Evolutionary conservation across 1,140 invertebrate species (phyloP).

Genomic region (Proctacanthus coquilletti): DNA sequence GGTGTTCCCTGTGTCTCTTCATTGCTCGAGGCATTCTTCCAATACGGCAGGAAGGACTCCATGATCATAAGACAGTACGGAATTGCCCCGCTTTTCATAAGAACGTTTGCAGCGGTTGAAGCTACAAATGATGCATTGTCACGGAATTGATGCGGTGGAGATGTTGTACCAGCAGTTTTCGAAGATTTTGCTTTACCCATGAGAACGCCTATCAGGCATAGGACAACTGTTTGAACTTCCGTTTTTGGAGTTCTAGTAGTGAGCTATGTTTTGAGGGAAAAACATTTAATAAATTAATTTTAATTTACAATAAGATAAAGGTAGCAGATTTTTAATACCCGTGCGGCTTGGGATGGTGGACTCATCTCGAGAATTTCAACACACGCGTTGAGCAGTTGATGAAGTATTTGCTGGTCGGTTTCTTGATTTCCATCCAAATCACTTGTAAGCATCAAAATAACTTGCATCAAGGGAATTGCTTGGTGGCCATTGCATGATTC

Average conservation of each 20-base stretch:
- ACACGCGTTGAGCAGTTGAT: constrained; percentile 54
- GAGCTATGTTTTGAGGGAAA: too few relatives aligned
- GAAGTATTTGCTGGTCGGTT: constrained; percentile 58
- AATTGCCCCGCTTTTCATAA: constrained; percentile 64
- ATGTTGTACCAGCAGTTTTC: constrained; percentile 28
- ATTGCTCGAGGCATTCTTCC: constrained; percentile 39
- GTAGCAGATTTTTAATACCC: too few relatives aligned
- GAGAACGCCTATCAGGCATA: constrained; percentile 47
- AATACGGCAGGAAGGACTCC: constrained; percentile 65
- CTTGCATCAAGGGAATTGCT: constrained; percentile 81
- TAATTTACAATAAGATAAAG: too few relatives aligned
- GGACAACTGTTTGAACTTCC: constrained; percentile 78
- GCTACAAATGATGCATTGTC: constrained; percentile 54
- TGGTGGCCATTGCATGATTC: constrained; percentile 46
- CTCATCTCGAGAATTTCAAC: constrained; percentile 66
- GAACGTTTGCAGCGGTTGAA: constrained; percentile 55
- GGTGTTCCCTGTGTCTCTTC: constrained; percentile 30
- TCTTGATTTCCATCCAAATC: constrained; percentile 77
- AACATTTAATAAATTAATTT: too few relatives aligned
- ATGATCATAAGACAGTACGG: constrained; percentile 69
- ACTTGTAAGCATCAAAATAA: constrained; percentile 75
- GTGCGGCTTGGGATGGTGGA: constrained; percentile 26
- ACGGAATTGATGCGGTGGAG: constrained; percentile 35
- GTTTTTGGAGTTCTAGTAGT: constrained; percentile 41
- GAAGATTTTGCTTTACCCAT: constrained; percentile 28